Evolutionary conservation across 2,888 invertebrate genomes (phyloP), one percentile per base, ranked within the genome.

Genomic region (Plebejus melissa): DNA sequence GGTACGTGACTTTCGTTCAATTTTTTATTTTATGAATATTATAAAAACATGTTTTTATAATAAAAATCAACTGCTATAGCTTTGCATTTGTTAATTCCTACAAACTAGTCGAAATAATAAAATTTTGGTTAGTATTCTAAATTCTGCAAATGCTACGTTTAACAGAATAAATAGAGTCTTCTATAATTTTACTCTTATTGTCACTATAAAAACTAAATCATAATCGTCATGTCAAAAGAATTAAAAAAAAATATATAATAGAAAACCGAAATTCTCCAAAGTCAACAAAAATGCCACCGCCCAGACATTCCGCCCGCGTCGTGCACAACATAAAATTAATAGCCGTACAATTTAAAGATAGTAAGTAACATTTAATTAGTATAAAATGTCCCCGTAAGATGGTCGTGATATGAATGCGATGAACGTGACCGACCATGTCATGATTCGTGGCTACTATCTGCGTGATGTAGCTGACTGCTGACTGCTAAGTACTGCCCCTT

Each of bases 371-470:
- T 82, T 82, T 81, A 85, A 83, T 84, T 85, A 85, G 79, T 80
- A 79, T 77, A 80, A 82, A 82, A 80, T 78, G 80, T 82, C 79
- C 36, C 58, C 80, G 77, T 78, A 36, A 65, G 65, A 65, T 65
- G 79, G 79, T 80, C 76, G 76, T 80, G 84, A 83, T 84, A 82
- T 16, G 78, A 80, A 81, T 80, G 80, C 80, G 77, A 77, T 71
- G 77, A 77, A 85, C 86, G 84, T 85, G 85, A 83, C 84, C 80
- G 77, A 76, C 78, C 78, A 78, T 78, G 79, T 79, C 80, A 80
- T 80, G 81, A 80, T 77, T 78, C 77, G 76, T 74, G 54, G 69
- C 70, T 70, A 77, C 74, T 74, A 78, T 74, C 70, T 75, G 69
- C 69, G 36, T 38, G 38, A 70, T 70, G 41, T 70, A 65, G 65